These are phyloP conservation scores for Julus scanicus DNA, from an alignment of 2,888 invertebrate genomes.

Conservation along the genomic window DNA sequence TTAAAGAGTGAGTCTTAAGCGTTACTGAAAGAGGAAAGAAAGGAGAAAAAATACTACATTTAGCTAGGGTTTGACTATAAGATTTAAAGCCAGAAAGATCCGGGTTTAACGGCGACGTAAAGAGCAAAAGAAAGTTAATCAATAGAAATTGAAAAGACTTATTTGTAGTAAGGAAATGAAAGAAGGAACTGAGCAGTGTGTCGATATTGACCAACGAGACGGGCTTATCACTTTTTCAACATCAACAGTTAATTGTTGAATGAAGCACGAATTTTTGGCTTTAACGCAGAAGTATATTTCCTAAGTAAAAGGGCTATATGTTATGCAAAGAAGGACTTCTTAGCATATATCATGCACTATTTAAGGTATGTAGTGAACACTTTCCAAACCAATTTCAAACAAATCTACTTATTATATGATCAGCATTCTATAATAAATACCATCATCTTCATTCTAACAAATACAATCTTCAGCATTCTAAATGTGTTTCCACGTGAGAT, in stretches of 20 bases:
- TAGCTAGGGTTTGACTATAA: neutral
- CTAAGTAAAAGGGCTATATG: too few species aligned
- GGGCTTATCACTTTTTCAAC: neutral
- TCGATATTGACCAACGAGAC: neutral
- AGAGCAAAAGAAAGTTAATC: conserved; percentile 28
- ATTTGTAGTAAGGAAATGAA: neutral
- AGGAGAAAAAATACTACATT: neutral
- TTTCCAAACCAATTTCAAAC: too few species aligned
- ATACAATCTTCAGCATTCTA: too few species aligned
- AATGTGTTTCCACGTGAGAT: too few species aligned
- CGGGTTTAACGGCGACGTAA: conserved; percentile 20
- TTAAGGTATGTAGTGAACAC: too few species aligned
- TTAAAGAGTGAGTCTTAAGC: neutral
- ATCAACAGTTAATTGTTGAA: neutral
- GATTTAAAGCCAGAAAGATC: conserved; percentile 13
- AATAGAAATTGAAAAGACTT: conserved; percentile 21
- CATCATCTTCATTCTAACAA: too few species aligned
- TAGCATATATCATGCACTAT: too few species aligned
- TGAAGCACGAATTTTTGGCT: neutral
- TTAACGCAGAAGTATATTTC: too few species aligned
- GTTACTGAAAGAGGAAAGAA: neutral
- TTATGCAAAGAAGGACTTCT: too few species aligned
- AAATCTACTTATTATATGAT: too few species aligned
- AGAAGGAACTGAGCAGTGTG: too few species aligned
- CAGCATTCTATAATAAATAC: too few species aligned